Conservation (phyloP, 2,113 vertebrate species). For the Plecturocebus donacophilus region DNA sequence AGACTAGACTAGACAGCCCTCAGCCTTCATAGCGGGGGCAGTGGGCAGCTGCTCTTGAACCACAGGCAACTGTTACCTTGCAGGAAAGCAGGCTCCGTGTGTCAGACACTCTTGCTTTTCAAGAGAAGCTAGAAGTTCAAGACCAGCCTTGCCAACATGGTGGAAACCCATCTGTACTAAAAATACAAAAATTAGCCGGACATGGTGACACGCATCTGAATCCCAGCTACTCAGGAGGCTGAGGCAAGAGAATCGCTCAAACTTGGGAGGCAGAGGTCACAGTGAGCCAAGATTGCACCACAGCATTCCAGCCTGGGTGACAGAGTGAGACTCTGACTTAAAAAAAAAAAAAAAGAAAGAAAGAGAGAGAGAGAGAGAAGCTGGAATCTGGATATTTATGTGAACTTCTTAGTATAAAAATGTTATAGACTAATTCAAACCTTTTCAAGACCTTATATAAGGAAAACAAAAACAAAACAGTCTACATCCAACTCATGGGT, state of each 20-base stretch:
- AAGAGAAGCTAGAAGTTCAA: neutral
- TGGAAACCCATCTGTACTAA: too few relatives aligned
- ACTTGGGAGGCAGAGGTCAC: too few relatives aligned
- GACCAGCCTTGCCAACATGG: too few relatives aligned
- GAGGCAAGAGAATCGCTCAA: too few relatives aligned
- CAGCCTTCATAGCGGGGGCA: neutral
- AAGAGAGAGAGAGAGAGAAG: too few relatives aligned
- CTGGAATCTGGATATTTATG: neutral
- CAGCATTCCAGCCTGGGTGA: too few relatives aligned
- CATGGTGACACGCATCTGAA: accelerated
- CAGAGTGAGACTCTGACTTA: too few relatives aligned
- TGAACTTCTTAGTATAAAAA: slow-evolving; percentile 3
- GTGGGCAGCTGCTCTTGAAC: neutral
- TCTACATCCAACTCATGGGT: neutral
- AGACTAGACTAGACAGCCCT: neutral
- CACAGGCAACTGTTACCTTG: neutral
- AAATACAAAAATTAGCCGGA: too few relatives aligned
- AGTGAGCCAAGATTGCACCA: too few relatives aligned
- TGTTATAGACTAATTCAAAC: neutral
- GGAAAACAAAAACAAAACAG: neutral
- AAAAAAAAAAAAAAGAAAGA: too few relatives aligned
- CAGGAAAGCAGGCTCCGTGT: neutral
- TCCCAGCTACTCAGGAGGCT: too few relatives aligned
- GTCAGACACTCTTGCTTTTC: neutral
- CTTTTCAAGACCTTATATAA: neutral